Base-by-base conservation (phyloP, 2,113 vertebrate species). In the Oxyura jamaicensis region DNA sequence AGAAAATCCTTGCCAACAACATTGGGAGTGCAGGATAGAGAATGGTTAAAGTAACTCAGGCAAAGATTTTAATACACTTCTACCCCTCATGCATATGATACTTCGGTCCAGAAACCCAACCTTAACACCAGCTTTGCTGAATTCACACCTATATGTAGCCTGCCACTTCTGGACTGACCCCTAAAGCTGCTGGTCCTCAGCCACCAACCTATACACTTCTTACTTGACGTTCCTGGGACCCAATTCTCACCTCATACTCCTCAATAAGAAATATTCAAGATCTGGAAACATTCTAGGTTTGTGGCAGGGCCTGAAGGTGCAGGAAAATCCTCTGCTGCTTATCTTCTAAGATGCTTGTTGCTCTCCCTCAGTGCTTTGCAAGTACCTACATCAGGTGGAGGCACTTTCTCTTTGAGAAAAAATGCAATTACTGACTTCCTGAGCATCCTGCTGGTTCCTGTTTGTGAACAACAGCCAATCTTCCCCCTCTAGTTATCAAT, bases 31-130 rank as follows among this genome's bases (percentile, higher is more conserved):
- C 18, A 86, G 63, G 26, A 53, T 11, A 50, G 20, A 75, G 15
- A 83, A 50, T 0, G 6, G 33, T 36, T 50, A 56, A 63, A 91
- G 33, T 33, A 42, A 68, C 53, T 10, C 10, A 53, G 8, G 14
- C 15, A 22, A 11, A 79, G 4, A 63, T 74, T 67, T 58, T 22
- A 13, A 33, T 80, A 74, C 2, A 20, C 55, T 58, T 33, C 3
- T 5, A 18, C 14, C 3, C 8, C 18, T 59, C 10, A 3, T 1
- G 2, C 28, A 63, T 7, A 6, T 7, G 19, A 13, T 25, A 6
- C 3, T 55, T 81, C 55, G 26, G 4, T 42, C 28, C 79, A 29
- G 4, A 22, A 22, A 67, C 48, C 29, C 46, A 79, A 8, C 3
- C 0, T 8, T 55, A 3, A 5, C 23, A n/a, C 10, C 33, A 31